Percentiles rank a stretch among this genome's conserved stretches.
phyloP scores from a whole-genome alignment of 2,113 vertebrate genomes.

The Sorex araneus region DNA sequence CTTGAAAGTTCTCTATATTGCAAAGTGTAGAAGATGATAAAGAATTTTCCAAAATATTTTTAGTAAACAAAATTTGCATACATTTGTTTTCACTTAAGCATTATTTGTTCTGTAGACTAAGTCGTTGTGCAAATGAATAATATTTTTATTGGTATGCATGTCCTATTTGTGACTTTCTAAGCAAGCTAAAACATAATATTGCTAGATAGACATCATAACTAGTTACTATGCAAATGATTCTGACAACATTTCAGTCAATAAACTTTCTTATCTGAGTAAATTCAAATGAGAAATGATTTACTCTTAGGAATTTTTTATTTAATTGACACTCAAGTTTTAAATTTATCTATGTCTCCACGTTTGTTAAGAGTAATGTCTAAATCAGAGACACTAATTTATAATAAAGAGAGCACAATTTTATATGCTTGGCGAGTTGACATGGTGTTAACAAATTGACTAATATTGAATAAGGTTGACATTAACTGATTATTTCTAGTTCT shows the following conservation, averaged over 20 bases:
- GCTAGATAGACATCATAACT: constrained; percentile 35
- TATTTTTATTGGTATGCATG: constrained; percentile 35
- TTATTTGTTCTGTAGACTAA: constrained; percentile 49
- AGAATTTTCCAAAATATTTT: constrained; percentile 33
- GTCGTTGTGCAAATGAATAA: constrained; percentile 40
- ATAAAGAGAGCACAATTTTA: not conserved
- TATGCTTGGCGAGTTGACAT: not conserved
- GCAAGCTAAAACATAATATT: constrained; percentile 2
- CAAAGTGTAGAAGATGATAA: not conserved
- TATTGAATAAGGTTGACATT: constrained; percentile 21
- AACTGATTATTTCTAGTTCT: constrained; percentile 37
- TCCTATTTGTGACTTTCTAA: constrained; percentile 41
- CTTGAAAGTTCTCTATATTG: not conserved
- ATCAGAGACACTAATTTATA: not conserved
- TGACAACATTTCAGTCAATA: not conserved
- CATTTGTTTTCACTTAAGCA: constrained; percentile 31
- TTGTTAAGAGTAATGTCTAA: not conserved
- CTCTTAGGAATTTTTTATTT: not conserved
- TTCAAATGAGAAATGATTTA: not conserved
- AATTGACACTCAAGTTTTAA: not conserved
- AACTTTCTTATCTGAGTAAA: constrained; percentile 15
- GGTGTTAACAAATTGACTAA: not conserved
- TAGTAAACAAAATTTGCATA: constrained; percentile 35
- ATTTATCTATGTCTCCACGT: not conserved
- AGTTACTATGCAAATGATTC: constrained; percentile 18